Conservation (phyloP, 2,797 vertebrate genomes). For the Salmo trutta region DNA sequence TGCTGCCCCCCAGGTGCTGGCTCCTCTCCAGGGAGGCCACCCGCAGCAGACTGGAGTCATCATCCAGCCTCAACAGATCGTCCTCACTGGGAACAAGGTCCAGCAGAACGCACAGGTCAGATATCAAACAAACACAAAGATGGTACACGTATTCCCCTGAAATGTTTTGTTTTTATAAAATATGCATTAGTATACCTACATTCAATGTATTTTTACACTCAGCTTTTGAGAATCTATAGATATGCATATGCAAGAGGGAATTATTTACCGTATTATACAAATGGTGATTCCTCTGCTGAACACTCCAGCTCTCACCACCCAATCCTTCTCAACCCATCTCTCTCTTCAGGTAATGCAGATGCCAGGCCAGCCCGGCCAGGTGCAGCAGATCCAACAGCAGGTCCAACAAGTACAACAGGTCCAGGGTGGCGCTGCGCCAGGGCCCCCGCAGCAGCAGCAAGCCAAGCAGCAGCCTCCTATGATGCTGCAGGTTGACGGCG, state of each 20-base stretch:
- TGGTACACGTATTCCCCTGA: too few species aligned
- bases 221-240: neutral
- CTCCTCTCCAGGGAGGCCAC: conserved; percentile 90
- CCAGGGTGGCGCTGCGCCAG: conserved; percentile 53
- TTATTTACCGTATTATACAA: neutral
- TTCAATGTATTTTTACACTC: neutral
- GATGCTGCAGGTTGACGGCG: conserved; percentile 94
- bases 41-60: conserved; percentile 96
- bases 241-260: too few species aligned
- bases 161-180: too few species aligned
- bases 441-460: conserved; percentile 80
- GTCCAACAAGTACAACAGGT: conserved; percentile 79
- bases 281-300: neutral
- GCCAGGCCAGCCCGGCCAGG: conserved; percentile 78
- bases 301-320: conserved; percentile 23
- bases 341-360: conserved; percentile 82
- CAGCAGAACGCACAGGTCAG: conserved; percentile 84
- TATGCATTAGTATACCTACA: too few species aligned
- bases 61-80: conserved; percentile 97
- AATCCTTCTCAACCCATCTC: neutral
- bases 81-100: conserved; percentile 94
- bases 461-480: conserved; percentile 82
- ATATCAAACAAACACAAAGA: too few species aligned
- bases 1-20: conserved; percentile 82
- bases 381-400: conserved; percentile 78